Base-by-base conservation (phyloP, 92 coral and sea anemone species). In the Porites evermanni region DNA sequence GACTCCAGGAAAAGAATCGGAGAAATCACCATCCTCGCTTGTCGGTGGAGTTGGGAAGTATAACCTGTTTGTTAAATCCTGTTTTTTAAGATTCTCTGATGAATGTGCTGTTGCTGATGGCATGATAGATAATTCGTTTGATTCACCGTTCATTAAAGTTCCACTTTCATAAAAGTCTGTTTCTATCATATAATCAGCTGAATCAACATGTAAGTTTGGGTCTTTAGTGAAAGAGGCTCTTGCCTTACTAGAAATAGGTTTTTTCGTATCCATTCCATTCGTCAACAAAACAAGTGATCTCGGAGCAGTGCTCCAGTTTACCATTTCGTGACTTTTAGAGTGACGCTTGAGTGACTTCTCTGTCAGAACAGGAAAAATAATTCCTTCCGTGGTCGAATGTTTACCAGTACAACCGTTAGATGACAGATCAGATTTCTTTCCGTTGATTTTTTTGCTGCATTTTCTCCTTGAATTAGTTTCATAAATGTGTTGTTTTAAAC, bases 11-110 rank as follows among this genome's bases (percentile, higher is more conserved):
- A 69, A 68, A 23, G 76, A 56, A 23, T 80, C 68, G 19, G 70
- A 72, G 7, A 74, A 78, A 76, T 74, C 76, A 54, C 90, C 88
- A 6, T 80, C 67, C 50, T 94, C 91, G 12, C 74, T 79, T n/a
- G 81, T 85, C 12, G 97, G 92, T 7, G 94, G 94, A 19, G 86
- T 72, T 21, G 94, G 93, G 6, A 94, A 72, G 14, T 87, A 65
- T 7, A 83, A 72, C 8, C 58, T 82, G 18, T 68, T 54, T 17
- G 51, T 3, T 23, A 67, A 47, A 44, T 50, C 21, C 18, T 56
- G 8, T 7, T 2, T 24, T 3, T 20, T 19, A 14, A 13, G 65
- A 38, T 53, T 53, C 24, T 67, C 44, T 50, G 8, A 65, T 17
- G 50, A 80, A 68, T 54, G 56, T 54, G 77, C 56, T 68, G 58